Conservation (phyloP, 2,888 invertebrate genomes). For the Acutogordius australiensis region DNA sequence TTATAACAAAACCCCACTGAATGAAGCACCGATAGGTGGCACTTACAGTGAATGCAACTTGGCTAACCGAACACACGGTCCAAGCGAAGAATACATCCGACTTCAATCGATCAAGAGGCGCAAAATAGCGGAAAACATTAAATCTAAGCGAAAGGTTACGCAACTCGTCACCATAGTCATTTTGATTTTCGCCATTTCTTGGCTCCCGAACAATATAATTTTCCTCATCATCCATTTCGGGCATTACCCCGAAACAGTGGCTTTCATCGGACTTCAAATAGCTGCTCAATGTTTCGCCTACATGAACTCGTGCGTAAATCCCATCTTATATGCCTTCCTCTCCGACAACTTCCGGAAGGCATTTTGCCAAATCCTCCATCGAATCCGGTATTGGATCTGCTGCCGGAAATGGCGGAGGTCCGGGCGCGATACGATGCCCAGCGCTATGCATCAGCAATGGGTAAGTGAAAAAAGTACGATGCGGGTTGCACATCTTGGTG, state of each 20-base stretch:
- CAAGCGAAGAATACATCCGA: too few species aligned
- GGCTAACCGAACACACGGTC: too few species aligned
- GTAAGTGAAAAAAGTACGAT: too few species aligned
- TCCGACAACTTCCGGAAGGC: slow-evolving; percentile 68
- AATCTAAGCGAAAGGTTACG: slow-evolving; percentile 59
- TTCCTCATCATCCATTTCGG: slow-evolving; percentile 20
- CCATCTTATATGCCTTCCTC: slow-evolving; percentile 61
- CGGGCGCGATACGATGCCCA: too few species aligned
- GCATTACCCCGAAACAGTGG: not conserved
- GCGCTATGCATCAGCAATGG: too few species aligned
- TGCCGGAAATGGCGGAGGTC: too few species aligned
- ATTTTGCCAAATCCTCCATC: slow-evolving; percentile 21
- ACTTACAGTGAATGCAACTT: too few species aligned
- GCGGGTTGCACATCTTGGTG: too few species aligned
- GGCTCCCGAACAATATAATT: slow-evolving; percentile 61
- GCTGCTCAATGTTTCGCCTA: slow-evolving; percentile 33
- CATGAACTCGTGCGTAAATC: slow-evolving; percentile 70
- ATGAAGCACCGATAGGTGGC: too few species aligned
- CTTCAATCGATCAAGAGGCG: too few species aligned
- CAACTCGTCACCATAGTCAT: slow-evolving; percentile 67
- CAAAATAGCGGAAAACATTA: slow-evolving; percentile 41
- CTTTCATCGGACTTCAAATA: slow-evolving; percentile 27
- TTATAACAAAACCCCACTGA: too few species aligned
- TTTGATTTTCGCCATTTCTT: slow-evolving; percentile 63
- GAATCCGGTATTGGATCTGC: not conserved